These are phyloP conservation scores for Brachirus orientalis DNA, from an alignment of 2,113 vertebrate species.

Conservation along the genomic window DNA sequence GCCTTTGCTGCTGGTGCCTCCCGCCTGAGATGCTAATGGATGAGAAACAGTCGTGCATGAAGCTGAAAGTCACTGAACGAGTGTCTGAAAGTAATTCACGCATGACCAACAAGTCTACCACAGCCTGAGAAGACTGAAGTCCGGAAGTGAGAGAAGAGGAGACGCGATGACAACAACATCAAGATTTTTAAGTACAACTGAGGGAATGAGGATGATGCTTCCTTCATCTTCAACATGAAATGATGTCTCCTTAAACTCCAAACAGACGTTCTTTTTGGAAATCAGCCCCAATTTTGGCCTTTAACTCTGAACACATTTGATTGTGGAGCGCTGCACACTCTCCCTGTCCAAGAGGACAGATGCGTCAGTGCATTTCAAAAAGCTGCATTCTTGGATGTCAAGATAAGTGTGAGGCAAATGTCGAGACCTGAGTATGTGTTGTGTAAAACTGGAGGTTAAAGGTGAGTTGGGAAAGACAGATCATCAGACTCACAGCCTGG, in stretches of 20 bases:
- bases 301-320: slow-evolving; percentile 5
- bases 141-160: not conserved
- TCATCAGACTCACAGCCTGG: slow-evolving; percentile 17
- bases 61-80: slow-evolving; percentile 92
- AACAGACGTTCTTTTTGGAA: slow-evolving; percentile 4
- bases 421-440: too few relatives aligned
- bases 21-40: slow-evolving; percentile 91
- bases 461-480: slow-evolving; percentile 28
- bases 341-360: not conserved
- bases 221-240: slow-evolving; percentile 7
- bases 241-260: slow-evolving; percentile 7
- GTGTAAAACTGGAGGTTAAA: slow-evolving; percentile 6
- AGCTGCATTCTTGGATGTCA: not conserved
- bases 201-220: slow-evolving; percentile 7
- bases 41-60: slow-evolving; percentile 93
- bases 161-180: not conserved
- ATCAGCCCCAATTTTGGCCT: slow-evolving; percentile 1
- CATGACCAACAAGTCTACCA: slow-evolving; percentile 92
- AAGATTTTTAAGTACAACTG: too few relatives aligned
- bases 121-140: slow-evolving; percentile 76
- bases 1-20: slow-evolving; percentile 95
- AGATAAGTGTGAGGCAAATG: slow-evolving; percentile 11
- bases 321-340: not conserved
- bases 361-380: too few relatives aligned
- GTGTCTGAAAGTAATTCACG: slow-evolving; percentile 90